A percentile compares a stretch with the other conserved stretches of the same genome.
phyloP scores from a whole-genome alignment of 2,797 vertebrate genomes.

The Borostomias antarcticus region DNA sequence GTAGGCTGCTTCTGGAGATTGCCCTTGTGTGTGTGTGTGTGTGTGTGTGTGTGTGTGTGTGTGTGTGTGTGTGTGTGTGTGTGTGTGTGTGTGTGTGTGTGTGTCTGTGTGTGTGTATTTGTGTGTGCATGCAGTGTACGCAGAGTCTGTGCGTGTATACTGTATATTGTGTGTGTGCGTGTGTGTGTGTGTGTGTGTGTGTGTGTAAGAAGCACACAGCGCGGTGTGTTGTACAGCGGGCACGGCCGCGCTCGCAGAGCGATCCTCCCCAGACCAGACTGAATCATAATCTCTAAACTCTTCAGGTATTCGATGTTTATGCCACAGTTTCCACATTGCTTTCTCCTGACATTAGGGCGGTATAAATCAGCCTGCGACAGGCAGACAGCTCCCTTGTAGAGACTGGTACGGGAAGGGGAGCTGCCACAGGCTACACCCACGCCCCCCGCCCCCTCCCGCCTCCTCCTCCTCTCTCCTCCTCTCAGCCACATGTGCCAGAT shows the following conservation, averaged over 20 bases:
- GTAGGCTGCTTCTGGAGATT: conserved; percentile 35
- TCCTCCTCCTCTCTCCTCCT: conserved; percentile 52
- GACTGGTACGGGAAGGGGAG: conserved; percentile 89
- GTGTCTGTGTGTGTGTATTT: not conserved
- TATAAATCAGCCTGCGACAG: conserved; percentile 84
- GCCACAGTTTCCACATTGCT: conserved; percentile 88
- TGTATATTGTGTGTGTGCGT: not conserved
- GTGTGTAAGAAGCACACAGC: conserved; percentile 4
- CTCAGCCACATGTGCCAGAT: conserved; percentile 88
- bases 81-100: conserved; percentile 17
- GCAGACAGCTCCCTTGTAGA: conserved; percentile 88
- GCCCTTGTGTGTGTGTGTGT: conserved; percentile 39
- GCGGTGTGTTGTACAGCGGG: conserved; percentile 7
- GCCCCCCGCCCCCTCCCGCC: conserved; percentile 68
- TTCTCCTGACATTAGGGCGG: conserved; percentile 83
- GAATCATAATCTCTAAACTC: conserved; percentile 86
- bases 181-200: not conserved
- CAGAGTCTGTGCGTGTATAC: not conserved
- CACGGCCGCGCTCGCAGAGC: conserved; percentile 47
- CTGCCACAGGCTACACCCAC: conserved; percentile 84
- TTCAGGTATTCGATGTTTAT: conserved; percentile 89
- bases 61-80: conserved; percentile 6
- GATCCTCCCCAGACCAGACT: conserved; percentile 83
- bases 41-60: not conserved
- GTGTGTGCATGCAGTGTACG: not conserved